These are phyloP conservation scores for Temnothorax unifasciatus DNA, from an alignment of 2,888 invertebrate genomes.

Conservation along the genomic window DNA sequence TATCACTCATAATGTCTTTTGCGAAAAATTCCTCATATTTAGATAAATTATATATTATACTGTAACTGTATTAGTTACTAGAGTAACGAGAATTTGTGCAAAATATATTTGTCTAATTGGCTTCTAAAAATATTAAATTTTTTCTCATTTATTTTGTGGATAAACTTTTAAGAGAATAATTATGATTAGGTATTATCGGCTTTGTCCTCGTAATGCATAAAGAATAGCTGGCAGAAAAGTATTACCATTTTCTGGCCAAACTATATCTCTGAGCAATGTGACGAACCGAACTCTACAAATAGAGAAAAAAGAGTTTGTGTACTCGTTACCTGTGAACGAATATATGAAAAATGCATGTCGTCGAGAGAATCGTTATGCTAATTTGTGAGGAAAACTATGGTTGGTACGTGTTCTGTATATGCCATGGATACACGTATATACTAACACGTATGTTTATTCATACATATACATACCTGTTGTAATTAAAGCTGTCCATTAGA, in stretches of 20 bases:
- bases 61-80: background rate
- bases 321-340: conserved; percentile 64
- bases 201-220: background rate
- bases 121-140: background rate
- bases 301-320: conserved; percentile 44
- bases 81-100: background rate
- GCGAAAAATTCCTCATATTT: background rate
- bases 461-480: conserved; percentile 45
- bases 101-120: background rate
- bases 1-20: background rate
- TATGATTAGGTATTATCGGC: background rate
- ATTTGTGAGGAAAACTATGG: conserved; percentile 57
- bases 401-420: background rate
- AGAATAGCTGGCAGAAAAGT: background rate
- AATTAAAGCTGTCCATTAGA: conserved; percentile 71
- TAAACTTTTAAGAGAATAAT: background rate
- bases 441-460: background rate
- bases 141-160: background rate
- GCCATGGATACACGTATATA: background rate
- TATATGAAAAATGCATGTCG: conserved; percentile 75
- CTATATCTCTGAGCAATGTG: conserved; percentile 7
- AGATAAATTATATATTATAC: background rate
- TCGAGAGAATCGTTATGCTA: conserved; percentile 75
- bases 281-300: background rate
- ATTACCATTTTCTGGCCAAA: background rate